Conservation (phyloP, 2,113 vertebrate species). For the Sminthopsis crassicaudata region DNA sequence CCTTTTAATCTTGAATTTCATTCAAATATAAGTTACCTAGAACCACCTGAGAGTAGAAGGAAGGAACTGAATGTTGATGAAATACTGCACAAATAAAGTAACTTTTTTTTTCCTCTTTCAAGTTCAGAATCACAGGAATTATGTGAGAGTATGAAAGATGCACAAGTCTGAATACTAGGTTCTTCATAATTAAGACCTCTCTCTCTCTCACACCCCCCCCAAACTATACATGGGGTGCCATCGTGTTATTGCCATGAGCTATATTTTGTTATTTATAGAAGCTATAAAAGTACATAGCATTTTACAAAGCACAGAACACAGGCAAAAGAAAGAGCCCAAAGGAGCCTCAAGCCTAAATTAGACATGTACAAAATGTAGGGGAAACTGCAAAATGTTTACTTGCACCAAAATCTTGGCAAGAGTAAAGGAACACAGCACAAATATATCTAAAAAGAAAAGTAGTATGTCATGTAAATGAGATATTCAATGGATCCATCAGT, state of each 20-base stretch:
- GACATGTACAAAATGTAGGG: constrained; percentile 57
- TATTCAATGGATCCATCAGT: constrained; percentile 1
- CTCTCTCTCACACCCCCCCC: constrained; percentile 15
- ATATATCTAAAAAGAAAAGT: not conserved
- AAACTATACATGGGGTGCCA: constrained; percentile 52
- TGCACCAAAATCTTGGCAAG: constrained; percentile 58
- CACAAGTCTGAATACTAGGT: constrained; percentile 12
- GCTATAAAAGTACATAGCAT: constrained; percentile 70
- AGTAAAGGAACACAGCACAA: constrained; percentile 36
- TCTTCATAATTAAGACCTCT: not conserved
- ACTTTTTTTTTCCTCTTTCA: not conserved
- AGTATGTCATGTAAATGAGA: constrained; percentile 32
- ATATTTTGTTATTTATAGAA: constrained; percentile 73
- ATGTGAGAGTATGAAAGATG: not conserved
- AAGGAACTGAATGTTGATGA: not conserved
- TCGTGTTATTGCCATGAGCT: constrained; percentile 65
- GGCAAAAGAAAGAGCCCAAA: constrained; percentile 56
- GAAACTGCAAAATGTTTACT: constrained; percentile 62
- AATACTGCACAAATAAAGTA: constrained; percentile 26
- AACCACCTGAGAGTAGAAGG: not conserved
- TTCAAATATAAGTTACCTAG: not conserved
- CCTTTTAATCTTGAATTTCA: not conserved
- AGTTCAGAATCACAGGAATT: not conserved
- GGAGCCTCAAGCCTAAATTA: constrained; percentile 64
- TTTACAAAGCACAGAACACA: constrained; percentile 71